Evolutionary conservation across 2,797 vertebrate species (phyloP).

Genomic region (Luscinia megarhynchos): DNA sequence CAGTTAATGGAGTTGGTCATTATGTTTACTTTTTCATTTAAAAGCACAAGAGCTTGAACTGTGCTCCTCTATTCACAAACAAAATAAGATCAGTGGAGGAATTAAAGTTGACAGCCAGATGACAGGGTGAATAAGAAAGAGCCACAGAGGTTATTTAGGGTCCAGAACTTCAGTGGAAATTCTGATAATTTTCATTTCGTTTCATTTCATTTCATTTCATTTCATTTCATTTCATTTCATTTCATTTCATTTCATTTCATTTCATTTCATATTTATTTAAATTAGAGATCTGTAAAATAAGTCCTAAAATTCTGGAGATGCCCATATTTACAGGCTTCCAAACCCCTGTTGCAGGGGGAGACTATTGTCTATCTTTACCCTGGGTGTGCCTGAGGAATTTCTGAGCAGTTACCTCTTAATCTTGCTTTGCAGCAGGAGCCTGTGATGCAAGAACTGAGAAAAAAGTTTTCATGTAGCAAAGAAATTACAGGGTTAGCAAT

Average conservation of each 20-base stretch:
- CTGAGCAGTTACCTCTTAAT: not conserved
- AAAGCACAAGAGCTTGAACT: not conserved
- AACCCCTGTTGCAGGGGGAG: not conserved
- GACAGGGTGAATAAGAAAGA: not conserved
- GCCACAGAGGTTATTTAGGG: not conserved
- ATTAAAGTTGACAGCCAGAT: not conserved
- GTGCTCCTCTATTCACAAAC: not conserved
- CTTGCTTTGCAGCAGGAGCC: not conserved
- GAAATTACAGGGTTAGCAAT: not conserved
- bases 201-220: no score
- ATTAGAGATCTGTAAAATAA: not conserved
- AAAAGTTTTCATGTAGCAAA: not conserved
- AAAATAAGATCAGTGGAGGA: not conserved
- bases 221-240: no score
- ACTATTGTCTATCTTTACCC: not conserved
- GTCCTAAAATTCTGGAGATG: not conserved
- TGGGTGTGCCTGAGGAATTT: not conserved
- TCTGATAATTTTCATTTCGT: not conserved
- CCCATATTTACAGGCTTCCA: not conserved
- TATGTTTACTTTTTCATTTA: not conserved
- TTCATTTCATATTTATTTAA: not conserved
- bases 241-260: no score
- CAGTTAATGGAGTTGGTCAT: not conserved
- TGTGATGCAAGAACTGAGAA: not conserved
- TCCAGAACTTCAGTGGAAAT: not conserved